Percentiles rank a stretch among this genome's conserved stretches.
Conservation (phyloP, 2,888 invertebrate species). For the Pristionchus arcanus region DNA sequence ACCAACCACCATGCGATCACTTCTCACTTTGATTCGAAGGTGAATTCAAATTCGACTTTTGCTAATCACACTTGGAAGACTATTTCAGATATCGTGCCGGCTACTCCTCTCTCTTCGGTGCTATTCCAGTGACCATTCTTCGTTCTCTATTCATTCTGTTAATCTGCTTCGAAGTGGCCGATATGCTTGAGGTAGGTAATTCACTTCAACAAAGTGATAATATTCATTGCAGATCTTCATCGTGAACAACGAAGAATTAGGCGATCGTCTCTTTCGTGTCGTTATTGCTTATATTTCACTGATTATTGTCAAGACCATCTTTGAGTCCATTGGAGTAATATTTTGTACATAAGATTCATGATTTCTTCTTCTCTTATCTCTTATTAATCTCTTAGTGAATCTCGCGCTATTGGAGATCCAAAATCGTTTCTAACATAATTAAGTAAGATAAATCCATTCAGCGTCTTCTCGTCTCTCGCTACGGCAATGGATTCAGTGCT, state of each 20-base stretch:
- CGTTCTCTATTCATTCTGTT: constrained; percentile 75
- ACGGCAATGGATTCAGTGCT: constrained; percentile 76
- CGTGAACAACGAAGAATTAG: neutral
- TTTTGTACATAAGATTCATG: neutral
- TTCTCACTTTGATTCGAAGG: neutral
- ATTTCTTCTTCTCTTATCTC: neutral
- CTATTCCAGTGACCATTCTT: constrained; percentile 75
- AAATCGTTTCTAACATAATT: neutral
- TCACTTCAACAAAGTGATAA: neutral
- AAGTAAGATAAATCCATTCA: constrained; percentile 57
- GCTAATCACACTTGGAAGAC: too few species aligned
- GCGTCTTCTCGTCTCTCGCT: constrained; percentile 74
- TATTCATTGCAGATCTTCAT: constrained; percentile 27
- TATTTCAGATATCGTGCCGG: constrained; percentile 25
- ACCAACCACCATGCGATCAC: constrained; percentile 29
- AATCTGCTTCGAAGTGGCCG: constrained; percentile 77
- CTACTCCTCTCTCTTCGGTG: constrained; percentile 59
- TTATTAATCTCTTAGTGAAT: neutral
- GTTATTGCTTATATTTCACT: constrained; percentile 74
- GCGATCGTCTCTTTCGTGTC: constrained; percentile 70
- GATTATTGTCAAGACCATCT: constrained; percentile 77
- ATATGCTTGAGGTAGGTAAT: constrained; percentile 70
- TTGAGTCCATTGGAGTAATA: constrained; percentile 75
- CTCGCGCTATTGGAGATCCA: neutral
- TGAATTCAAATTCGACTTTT: neutral